These are phyloP conservation scores for Ypsolopha scabrella DNA, from an alignment of 2,888 invertebrate genomes.

Conservation along the genomic window DNA sequence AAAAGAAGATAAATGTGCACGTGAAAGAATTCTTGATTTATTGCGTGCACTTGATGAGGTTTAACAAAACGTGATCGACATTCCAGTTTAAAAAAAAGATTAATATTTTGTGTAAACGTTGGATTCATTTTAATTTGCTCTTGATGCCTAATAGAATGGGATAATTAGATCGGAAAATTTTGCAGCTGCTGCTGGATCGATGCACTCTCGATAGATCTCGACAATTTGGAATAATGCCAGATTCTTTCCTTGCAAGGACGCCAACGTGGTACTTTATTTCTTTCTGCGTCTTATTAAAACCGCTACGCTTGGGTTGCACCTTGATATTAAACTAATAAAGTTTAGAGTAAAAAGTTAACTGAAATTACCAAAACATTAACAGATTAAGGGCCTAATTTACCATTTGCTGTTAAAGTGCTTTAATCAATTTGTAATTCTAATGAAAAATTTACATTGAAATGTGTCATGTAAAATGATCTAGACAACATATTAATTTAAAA, in stretches of 20 bases:
- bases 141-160: background rate
- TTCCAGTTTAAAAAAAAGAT: background rate
- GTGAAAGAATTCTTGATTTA: background rate
- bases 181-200: constrained; percentile 28
- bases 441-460: too few relatives aligned
- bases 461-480: too few relatives aligned
- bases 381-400: background rate
- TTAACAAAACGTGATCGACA: background rate
- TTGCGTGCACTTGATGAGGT: background rate
- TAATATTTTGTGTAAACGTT: background rate
- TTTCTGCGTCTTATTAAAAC: background rate
- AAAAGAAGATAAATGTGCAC: background rate
- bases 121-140: background rate
- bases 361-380: background rate
- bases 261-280: constrained; percentile 2
- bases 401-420: too few relatives aligned
- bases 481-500: too few relatives aligned
- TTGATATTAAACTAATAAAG: constrained; percentile 11
- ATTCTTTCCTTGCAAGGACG: constrained; percentile 24
- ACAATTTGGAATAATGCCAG: constrained; percentile 48
- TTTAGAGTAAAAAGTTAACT: constrained; percentile 2
- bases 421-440: too few relatives aligned
- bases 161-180: constrained; percentile 22
- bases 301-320: background rate
- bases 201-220: constrained; percentile 50